Percentiles rank a stretch among this genome's conserved stretches.
Conservation (phyloP, 2,888 invertebrate species). For the Pantelozetes paolii region DNA sequence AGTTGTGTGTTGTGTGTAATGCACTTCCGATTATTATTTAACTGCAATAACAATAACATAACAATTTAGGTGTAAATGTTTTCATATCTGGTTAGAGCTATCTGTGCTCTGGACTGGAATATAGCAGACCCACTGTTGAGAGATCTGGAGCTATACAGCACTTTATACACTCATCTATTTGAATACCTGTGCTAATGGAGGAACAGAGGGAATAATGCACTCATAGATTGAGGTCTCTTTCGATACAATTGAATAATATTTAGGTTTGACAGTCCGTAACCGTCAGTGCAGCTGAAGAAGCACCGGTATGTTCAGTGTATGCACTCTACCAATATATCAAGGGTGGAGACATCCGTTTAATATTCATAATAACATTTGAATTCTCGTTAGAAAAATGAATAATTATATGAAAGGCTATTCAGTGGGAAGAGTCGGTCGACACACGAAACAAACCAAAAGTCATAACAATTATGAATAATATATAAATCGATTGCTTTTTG, state of each 20-base stretch:
- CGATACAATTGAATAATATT: conserved; percentile 13
- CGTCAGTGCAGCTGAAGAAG: conserved; percentile 21
- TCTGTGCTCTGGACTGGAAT: no score
- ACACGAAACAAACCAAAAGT: neutral
- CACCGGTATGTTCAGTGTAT: neutral
- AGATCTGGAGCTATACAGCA: neutral
- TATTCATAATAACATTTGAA: conserved; percentile 25
- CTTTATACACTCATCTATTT: neutral
- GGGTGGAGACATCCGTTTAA: conserved; percentile 33
- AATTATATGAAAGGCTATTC: conserved; percentile 11
- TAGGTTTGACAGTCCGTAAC: neutral
- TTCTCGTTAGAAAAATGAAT: conserved; percentile 16
- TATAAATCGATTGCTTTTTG: no score
- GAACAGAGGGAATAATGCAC: neutral
- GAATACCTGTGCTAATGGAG: conserved; percentile 9
- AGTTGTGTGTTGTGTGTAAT: neutral
- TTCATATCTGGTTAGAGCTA: neutral
- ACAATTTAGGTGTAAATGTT: conserved; percentile 19
- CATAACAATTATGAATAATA: no score
- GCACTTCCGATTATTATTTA: conserved; percentile 29
- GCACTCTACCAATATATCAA: neutral
- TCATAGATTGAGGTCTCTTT: neutral
- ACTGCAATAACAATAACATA: conserved; percentile 25
- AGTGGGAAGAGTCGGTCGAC: neutral
- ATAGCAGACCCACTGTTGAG: neutral